Conservation (phyloP, 2,888 invertebrate genomes). For the Cantharis rustica region DNA sequence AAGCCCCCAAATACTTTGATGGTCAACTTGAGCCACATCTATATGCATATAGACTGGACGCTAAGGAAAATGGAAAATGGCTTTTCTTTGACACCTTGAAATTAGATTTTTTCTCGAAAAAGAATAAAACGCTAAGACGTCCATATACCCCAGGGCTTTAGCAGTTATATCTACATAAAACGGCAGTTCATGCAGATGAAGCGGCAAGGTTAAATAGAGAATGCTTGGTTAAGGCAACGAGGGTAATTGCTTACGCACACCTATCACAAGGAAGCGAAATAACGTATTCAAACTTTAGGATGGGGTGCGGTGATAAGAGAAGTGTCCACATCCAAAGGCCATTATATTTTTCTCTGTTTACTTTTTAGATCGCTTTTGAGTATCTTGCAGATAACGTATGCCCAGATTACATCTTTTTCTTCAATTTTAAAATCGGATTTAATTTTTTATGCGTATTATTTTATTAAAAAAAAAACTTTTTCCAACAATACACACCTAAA, state of each 20-base stretch:
- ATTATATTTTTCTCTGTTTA: constrained; percentile 44
- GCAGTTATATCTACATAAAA: constrained; percentile 53
- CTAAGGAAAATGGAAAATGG: constrained; percentile 57
- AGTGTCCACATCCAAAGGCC: constrained; percentile 44
- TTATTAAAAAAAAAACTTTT: background rate
- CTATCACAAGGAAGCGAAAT: constrained; percentile 32
- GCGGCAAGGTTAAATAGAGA: constrained; percentile 38
- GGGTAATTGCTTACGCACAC: constrained; percentile 38
- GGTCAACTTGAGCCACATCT: constrained; percentile 47
- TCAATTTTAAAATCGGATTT: background rate
- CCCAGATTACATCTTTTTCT: background rate
- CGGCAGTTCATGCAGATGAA: constrained; percentile 38
- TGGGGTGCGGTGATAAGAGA: constrained; percentile 42
- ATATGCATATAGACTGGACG: constrained; percentile 43
- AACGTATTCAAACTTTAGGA: constrained; percentile 42
- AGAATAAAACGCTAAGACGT: constrained; percentile 53
- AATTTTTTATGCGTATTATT: background rate
- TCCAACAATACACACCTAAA: background rate
- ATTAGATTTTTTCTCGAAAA: constrained; percentile 58
- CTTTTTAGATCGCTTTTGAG: constrained; percentile 36
- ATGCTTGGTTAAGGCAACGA: constrained; percentile 13
- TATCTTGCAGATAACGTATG: constrained; percentile 24
- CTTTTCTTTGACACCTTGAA: constrained; percentile 60
- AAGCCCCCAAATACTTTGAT: constrained; percentile 46
- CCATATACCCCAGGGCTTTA: constrained; percentile 51